Conservation (phyloP, 2,797 vertebrate genomes). For the Catamblyrhynchus diadema region DNA sequence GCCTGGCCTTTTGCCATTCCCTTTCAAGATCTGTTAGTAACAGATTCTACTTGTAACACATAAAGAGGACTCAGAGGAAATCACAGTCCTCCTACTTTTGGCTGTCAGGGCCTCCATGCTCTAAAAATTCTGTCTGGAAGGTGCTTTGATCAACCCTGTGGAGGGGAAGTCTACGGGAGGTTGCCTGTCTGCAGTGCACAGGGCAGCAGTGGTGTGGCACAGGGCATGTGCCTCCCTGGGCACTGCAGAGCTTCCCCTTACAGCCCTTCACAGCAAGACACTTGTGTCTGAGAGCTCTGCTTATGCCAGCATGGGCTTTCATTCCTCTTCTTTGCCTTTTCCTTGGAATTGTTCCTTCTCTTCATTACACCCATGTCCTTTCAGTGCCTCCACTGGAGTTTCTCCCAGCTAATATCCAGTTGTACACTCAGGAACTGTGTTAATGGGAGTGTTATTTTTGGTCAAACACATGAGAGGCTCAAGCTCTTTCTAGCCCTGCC, state of each 20-base stretch:
- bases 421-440: background rate
- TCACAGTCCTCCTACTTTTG: slow-evolving; percentile 26
- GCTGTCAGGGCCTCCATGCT: background rate
- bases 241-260: background rate
- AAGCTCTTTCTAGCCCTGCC: background rate
- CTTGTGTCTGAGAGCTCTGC: background rate
- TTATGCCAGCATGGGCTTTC: background rate
- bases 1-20: slow-evolving; percentile 41
- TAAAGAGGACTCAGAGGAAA: slow-evolving; percentile 25
- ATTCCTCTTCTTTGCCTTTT: background rate
- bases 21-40: slow-evolving; percentile 39
- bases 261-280: background rate
- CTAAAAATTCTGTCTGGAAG: background rate
- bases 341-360: background rate
- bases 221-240: background rate
- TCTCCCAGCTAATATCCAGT: background rate
- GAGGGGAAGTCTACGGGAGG: background rate
- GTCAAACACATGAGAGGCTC: background rate
- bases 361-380: background rate
- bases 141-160: background rate
- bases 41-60: slow-evolving; percentile 45
- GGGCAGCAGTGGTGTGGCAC: background rate
- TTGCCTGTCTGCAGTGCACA: background rate
- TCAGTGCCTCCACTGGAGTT: background rate
- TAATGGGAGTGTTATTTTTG: background rate